phyloP scores from a whole-genome alignment of 2,797 vertebrate species.

The Spatula clypeata region DNA sequence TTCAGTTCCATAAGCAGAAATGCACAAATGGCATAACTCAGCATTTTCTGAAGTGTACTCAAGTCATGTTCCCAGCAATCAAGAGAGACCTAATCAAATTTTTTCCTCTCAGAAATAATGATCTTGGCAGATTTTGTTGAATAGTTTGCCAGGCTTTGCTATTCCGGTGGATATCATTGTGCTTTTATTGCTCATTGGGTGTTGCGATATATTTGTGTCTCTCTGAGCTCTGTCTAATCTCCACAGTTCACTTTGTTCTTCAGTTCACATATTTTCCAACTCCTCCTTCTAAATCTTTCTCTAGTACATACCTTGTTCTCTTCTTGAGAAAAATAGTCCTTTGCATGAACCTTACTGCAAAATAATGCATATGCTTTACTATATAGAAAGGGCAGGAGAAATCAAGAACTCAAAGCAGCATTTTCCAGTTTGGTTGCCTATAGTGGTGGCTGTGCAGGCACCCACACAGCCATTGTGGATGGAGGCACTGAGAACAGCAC shows the following conservation, averaged over 20 bases:
- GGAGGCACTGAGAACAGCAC: neutral
- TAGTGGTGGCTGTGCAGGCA: neutral
- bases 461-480: neutral
- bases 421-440: neutral
- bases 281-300: neutral
- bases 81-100: constrained; percentile 52
- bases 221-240: neutral
- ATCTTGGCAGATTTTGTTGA: constrained; percentile 45
- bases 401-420: neutral
- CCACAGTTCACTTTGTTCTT: neutral
- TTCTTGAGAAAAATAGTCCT: neutral
- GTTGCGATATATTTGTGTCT: neutral
- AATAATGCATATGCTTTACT: neutral
- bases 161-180: neutral
- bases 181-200: neutral
- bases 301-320: neutral
- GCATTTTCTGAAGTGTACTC: constrained; percentile 50
- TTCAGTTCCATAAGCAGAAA: constrained; percentile 51
- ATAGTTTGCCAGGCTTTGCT: constrained; percentile 12
- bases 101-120: constrained; percentile 55
- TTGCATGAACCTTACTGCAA: neutral
- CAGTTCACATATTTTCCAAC: neutral
- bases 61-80: constrained; percentile 36
- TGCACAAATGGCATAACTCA: constrained; percentile 11
- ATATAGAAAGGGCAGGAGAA: neutral